Evolutionary conservation across 2,797 vertebrate species (phyloP).

Genomic region (Xenops minutus): DNA sequence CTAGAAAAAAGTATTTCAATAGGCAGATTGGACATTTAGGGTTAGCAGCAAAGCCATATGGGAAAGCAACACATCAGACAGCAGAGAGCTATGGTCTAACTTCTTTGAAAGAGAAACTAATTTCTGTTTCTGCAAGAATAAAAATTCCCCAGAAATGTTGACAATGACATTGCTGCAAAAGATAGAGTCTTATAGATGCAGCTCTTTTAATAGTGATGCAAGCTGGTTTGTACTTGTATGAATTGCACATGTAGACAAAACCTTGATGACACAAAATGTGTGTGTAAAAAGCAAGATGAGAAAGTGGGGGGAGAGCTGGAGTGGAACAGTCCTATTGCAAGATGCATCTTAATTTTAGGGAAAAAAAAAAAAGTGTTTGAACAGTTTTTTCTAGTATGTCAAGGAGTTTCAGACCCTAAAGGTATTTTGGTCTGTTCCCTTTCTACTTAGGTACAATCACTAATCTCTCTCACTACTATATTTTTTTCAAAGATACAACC

Average conservation of each 20-base stretch:
- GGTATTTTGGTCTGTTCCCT: conserved; percentile 36
- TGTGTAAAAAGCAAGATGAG: neutral
- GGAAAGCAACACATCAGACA: neutral
- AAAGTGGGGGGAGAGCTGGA: neutral
- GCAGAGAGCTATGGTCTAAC: neutral
- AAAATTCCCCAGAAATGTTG: neutral
- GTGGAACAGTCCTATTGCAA: neutral
- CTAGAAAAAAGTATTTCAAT: neutral
- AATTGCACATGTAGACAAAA: neutral
- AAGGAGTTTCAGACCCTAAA: conserved; percentile 48
- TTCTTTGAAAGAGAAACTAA: neutral
- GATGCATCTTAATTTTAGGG: conserved; percentile 38
- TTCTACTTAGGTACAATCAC: conserved; percentile 55
- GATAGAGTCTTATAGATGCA: neutral
- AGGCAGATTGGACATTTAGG: neutral
- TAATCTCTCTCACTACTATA: conserved; percentile 57
- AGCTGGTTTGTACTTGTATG: neutral
- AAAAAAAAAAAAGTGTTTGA: conserved; percentile 41
- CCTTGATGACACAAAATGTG: conserved; percentile 20
- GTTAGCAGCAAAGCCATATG: neutral
- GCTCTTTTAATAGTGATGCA: neutral
- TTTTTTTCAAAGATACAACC: conserved; percentile 61
- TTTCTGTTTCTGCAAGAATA: neutral
- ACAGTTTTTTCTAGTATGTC: conserved; percentile 24
- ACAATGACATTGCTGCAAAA: neutral